phyloP scores from a whole-genome alignment of 2,888 invertebrate genomes.

The Phengaris arion region DNA sequence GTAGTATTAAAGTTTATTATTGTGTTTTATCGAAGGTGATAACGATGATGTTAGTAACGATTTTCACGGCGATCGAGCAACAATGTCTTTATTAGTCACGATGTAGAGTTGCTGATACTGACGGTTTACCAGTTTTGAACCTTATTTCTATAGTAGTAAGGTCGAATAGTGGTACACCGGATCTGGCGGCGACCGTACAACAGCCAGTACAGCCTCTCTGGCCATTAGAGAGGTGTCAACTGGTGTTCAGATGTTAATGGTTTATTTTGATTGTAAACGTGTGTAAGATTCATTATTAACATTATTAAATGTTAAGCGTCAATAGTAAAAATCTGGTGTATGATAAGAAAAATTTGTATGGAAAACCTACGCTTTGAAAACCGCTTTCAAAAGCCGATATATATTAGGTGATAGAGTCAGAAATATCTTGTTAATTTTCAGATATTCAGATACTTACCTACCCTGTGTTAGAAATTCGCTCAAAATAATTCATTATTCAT shows the following conservation, averaged over 20 bases:
- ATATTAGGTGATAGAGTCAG: too few species aligned
- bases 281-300: not conserved
- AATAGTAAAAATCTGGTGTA: too few species aligned
- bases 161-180: not conserved
- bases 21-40: not conserved
- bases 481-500: too few species aligned
- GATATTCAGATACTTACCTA: too few species aligned
- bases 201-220: not conserved
- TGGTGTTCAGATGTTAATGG: constrained; percentile 21
- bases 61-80: constrained; percentile 22
- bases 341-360: too few species aligned
- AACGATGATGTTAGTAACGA: not conserved
- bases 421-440: too few species aligned
- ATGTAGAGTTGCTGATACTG: not conserved
- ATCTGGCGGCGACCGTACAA: not conserved
- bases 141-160: not conserved
- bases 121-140: not conserved
- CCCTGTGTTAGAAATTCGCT: too few species aligned
- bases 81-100: constrained; percentile 39
- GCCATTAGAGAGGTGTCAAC: constrained; percentile 24
- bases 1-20: too few species aligned
- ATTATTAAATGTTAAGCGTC: too few species aligned
- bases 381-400: too few species aligned
- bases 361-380: too few species aligned
- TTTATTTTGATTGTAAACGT: constrained; percentile 1